phyloP scores from a whole-genome alignment of 2,888 invertebrate genomes.

The Cantharis rustica region DNA sequence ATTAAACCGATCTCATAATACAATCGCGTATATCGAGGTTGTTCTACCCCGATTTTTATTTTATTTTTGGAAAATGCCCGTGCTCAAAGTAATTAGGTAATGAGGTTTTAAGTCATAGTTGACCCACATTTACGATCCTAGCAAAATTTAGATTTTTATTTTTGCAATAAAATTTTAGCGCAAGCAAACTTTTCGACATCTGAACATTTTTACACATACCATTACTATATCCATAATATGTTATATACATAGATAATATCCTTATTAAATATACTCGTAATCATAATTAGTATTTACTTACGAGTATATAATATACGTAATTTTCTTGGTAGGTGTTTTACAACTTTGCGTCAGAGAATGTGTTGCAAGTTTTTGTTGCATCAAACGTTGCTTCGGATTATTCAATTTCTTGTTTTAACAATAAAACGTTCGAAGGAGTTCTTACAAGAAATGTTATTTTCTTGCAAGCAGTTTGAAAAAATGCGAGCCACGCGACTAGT shows the following conservation, averaged over 20 bases:
- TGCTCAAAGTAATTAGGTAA: neutral
- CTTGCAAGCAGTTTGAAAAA: neutral
- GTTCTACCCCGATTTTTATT: conserved; percentile 27
- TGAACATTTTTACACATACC: neutral
- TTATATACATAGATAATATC: neutral
- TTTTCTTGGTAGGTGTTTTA: conserved; percentile 28
- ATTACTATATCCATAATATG: neutral
- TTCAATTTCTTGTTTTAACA: conserved; percentile 43
- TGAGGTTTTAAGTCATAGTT: neutral
- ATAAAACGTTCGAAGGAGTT: neutral
- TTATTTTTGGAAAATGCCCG: conserved; percentile 15
- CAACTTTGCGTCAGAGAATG: conserved; percentile 33
- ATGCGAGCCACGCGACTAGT: neutral
- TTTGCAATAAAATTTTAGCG: neutral
- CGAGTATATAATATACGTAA: conserved; percentile 11
- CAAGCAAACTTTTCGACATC: neutral
- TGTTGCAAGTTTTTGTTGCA: conserved; percentile 37
- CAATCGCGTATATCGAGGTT: neutral
- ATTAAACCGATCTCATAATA: neutral
- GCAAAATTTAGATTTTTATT: neutral
- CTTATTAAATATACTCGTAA: neutral
- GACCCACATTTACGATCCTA: neutral
- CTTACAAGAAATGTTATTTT: neutral
- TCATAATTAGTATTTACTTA: neutral
- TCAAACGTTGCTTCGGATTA: conserved; percentile 43